Evolutionary conservation across 1,140 invertebrate genomes (phyloP).

Genomic region (Drosophila truncata): DNA sequence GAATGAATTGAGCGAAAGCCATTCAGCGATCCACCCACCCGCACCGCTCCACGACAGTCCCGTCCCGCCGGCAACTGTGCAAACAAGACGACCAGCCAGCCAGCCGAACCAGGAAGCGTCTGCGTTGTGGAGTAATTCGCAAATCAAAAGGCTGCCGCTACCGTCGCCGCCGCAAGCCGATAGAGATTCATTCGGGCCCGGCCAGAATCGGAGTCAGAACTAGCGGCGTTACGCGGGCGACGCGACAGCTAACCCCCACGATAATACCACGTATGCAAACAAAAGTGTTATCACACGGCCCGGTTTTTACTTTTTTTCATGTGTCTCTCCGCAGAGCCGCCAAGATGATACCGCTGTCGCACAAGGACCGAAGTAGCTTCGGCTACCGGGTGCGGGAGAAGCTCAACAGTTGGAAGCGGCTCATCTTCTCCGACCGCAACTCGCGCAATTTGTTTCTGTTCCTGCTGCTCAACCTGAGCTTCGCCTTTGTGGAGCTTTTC

Average conservation of each 20-base stretch:
- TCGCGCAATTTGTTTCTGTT: slow-evolving; percentile 98
- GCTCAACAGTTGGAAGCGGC: slow-evolving; percentile 91
- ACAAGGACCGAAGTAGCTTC: slow-evolving; percentile 90
- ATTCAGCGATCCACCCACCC: slow-evolving; percentile 26
- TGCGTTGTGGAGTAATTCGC: slow-evolving; percentile 35
- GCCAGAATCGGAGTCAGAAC: slow-evolving; percentile 35
- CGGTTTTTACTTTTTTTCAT: slow-evolving; percentile 6
- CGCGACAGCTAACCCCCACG: slow-evolving; percentile 40
- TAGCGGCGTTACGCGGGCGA: slow-evolving; percentile 40
- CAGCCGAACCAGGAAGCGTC: slow-evolving; percentile 59
- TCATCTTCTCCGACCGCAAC: slow-evolving; percentile 96
- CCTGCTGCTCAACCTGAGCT: slow-evolving; percentile 96
- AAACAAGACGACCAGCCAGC: slow-evolving; percentile 38
- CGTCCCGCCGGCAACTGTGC: slow-evolving; percentile 54
- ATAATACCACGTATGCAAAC: slow-evolving; percentile 83
- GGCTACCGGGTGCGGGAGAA: slow-evolving; percentile 90
- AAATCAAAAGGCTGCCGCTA: slow-evolving; percentile 49
- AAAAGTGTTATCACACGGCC: slow-evolving; percentile 56
- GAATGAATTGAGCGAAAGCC: slow-evolving; percentile 70
- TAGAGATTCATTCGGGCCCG: slow-evolving; percentile 46
- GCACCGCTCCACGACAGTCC: slow-evolving; percentile 22
- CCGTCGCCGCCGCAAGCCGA: slow-evolving; percentile 46
- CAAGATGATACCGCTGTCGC: slow-evolving; percentile 89
- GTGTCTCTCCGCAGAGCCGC: slow-evolving; percentile 15
- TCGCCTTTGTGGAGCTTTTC: slow-evolving; percentile 97